Evolutionary conservation across 1,140 invertebrate species (phyloP), one percentile per base, ranked within the genome.

Genomic region (Ips typographus): DNA sequence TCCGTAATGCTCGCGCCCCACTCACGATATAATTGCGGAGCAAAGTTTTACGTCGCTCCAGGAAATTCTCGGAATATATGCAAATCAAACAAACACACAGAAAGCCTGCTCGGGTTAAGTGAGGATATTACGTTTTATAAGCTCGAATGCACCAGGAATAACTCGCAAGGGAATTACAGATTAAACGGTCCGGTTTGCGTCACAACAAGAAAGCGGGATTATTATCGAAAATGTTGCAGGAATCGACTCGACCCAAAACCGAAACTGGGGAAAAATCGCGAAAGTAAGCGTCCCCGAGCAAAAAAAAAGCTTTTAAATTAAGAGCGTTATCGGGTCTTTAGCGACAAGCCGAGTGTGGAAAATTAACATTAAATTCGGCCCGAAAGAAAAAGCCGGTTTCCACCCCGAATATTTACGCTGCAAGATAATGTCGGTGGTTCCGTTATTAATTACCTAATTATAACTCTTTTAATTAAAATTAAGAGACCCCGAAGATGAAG

Each of bases 371-470:
- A 70, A 69, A 69, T 55, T 55, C 43, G 39, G 22, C 22, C 38
- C 52, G 39, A 61, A 71, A 71, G 56, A 65, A 68, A 69, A 55
- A 73, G 64, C 56, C 60, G 40, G 8, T 61, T 8, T 22, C 22
- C 22, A 22, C 61, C 40, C 51, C 44, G 72, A 47, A 65, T 72
- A 75, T 75, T 70, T 72, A 71, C 57, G 56, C 22, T 22, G 40
- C 52, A 57, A 66, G 74, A 74, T 74, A 75, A 71, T 53, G 71
- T 63, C 73, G 57, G 56, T 40, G 61, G 64, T 74, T 75, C 71
- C 71, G 65, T 75, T 75, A 75, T 75, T 75, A 75, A 75, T 74
- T 70, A 73, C 71, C 53, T 72, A 75, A 74, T 74, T 75, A 75
- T 73, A 75, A 74, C 71, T 74, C 72, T 74, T 75, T 72, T 75